A percentile compares a stretch with the other conserved stretches of the same genome.
phyloP scores from a whole-genome alignment of 2,797 vertebrate genomes.

The Lepilemur ruficaudatus region DNA sequence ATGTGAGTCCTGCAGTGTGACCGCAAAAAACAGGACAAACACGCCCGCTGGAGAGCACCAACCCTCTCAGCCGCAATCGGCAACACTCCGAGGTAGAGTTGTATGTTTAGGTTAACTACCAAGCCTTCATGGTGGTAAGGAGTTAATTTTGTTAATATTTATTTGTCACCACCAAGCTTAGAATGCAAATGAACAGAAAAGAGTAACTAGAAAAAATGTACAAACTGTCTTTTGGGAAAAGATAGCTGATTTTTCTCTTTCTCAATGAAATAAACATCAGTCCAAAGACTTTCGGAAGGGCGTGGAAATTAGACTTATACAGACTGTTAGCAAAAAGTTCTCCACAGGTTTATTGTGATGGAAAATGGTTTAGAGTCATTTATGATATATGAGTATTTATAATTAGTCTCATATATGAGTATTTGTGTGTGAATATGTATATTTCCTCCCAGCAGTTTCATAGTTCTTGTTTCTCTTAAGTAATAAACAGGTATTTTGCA shows the following conservation, averaged over 20 bases:
- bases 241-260: not conserved
- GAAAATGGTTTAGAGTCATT: not conserved
- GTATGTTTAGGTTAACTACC: not conserved
- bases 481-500: not conserved
- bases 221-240: not conserved
- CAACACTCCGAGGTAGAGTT: not conserved
- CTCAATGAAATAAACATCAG: not conserved
- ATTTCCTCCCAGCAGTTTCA: not conserved
- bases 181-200: not conserved
- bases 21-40: not conserved
- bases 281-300: not conserved
- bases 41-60: rapidly evolving
- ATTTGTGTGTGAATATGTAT: not conserved
- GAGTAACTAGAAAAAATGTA: not conserved
- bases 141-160: not conserved
- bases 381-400: not conserved
- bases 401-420: not conserved
- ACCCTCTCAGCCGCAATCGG: rapidly evolving
- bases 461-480: not conserved
- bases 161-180: not conserved
- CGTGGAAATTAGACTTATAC: not conserved
- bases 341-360: not conserved
- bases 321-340: not conserved
- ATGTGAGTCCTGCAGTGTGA: too few species aligned
- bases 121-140: not conserved